A percentile compares a stretch with the other conserved stretches of the same genome.
Conservation (phyloP, 2,888 invertebrate species). For the Thymelicus acteon region DNA sequence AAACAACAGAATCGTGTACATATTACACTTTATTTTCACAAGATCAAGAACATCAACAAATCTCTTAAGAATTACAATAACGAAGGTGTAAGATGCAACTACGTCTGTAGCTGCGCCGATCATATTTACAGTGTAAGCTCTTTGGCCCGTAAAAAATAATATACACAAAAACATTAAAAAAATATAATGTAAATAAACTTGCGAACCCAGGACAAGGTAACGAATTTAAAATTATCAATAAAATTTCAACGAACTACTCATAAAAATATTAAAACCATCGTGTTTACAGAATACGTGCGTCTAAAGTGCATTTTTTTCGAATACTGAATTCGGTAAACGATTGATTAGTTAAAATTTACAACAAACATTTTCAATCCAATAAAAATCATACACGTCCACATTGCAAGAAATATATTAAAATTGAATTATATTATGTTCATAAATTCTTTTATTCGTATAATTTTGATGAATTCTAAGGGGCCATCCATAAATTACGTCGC, state of each 20-base stretch:
- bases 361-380: slow-evolving; percentile 38
- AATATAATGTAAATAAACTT: slow-evolving; percentile 63
- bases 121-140: slow-evolving; percentile 81
- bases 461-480: slow-evolving; percentile 34
- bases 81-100: slow-evolving; percentile 75
- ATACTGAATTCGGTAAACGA: slow-evolving; percentile 71
- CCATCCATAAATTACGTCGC: too few relatives aligned
- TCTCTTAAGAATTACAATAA: slow-evolving; percentile 82
- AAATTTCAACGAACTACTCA: slow-evolving; percentile 72
- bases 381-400: slow-evolving; percentile 31
- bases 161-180: slow-evolving; percentile 65
- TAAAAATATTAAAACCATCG: slow-evolving; percentile 53
- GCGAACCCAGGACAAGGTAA: slow-evolving; percentile 72
- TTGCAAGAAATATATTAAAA: slow-evolving; percentile 30
- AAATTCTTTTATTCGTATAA: slow-evolving; percentile 20
- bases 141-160: slow-evolving; percentile 81
- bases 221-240: slow-evolving; percentile 80
- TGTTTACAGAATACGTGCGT: slow-evolving; percentile 47
- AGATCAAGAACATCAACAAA: slow-evolving; percentile 85
- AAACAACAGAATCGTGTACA: slow-evolving; percentile 50
- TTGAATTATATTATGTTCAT: slow-evolving; percentile 18
- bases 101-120: slow-evolving; percentile 63
- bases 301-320: slow-evolving; percentile 51
- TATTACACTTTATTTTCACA: slow-evolving; percentile 70
- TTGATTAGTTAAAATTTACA: slow-evolving; percentile 60